phyloP scores from a whole-genome alignment of 2,113 vertebrate genomes.

The Naja naja region DNA sequence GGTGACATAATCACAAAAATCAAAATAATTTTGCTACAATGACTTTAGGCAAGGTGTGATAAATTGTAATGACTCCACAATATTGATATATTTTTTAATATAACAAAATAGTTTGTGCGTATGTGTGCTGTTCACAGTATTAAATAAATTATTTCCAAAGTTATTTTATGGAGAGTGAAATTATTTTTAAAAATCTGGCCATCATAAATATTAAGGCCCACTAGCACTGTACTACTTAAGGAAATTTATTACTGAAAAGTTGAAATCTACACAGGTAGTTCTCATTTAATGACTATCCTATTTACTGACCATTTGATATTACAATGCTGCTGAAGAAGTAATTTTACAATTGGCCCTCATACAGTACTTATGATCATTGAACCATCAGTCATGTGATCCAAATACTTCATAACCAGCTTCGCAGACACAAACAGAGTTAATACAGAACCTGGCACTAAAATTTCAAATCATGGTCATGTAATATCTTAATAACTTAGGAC shows the following conservation, averaged over 20 bases:
- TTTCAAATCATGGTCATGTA: neutral
- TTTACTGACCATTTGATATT: neutral
- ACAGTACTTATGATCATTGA: neutral
- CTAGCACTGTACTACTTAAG: conserved; percentile 44
- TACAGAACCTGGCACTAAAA: neutral
- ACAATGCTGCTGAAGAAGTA: neutral
- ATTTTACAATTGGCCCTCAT: neutral
- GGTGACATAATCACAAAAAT: neutral
- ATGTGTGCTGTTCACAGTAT: neutral
- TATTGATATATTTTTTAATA: neutral
- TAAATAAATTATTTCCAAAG: neutral
- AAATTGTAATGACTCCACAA: neutral
- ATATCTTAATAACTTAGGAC: neutral
- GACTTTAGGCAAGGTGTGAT: neutral
- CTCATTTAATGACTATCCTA: neutral
- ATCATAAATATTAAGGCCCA: conserved; percentile 37
- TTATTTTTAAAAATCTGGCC: conserved; percentile 4
- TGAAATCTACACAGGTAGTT: neutral
- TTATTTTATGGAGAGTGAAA: conserved; percentile 16
- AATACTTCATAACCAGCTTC: neutral
- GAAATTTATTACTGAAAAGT: conserved; percentile 54
- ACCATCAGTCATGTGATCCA: neutral
- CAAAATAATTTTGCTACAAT: neutral
- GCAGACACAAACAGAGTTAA: neutral
- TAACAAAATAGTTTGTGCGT: neutral